Conservation (phyloP, 53 echinoderm and acorn worm species). For the Paracentrotus lividus region DNA sequence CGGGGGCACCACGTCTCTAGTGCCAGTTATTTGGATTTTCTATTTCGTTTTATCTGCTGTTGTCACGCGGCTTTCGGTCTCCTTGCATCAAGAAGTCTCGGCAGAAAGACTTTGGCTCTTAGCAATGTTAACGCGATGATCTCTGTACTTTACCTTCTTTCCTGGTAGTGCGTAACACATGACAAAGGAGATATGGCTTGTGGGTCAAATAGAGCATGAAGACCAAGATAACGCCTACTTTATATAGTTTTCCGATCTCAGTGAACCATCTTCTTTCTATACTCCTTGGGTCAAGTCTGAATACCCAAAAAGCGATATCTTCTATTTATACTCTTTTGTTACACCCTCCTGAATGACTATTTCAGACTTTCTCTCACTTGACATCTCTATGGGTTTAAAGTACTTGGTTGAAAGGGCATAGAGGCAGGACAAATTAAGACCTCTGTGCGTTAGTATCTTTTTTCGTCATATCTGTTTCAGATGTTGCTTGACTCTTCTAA, state of each 20-base stretch:
- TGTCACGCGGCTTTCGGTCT: slow-evolving; percentile 54
- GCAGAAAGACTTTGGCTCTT: slow-evolving; percentile 38
- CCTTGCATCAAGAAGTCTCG: slow-evolving; percentile 55
- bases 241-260: slow-evolving; percentile 41
- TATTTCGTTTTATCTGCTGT: slow-evolving; percentile 55
- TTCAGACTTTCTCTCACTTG: slow-evolving; percentile 46
- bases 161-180: slow-evolving; percentile 59
- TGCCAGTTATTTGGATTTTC: no score
- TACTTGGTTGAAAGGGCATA: slow-evolving; percentile 61
- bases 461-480: slow-evolving; percentile 35
- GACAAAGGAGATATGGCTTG: slow-evolving; percentile 62
- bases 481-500: no score
- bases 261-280: slow-evolving; percentile 40
- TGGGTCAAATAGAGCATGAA: slow-evolving; percentile 52
- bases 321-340: slow-evolving; percentile 50
- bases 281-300: no score
- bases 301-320: slow-evolving; percentile 70
- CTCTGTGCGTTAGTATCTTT: neutral
- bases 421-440: slow-evolving; percentile 58
- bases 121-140: slow-evolving; percentile 51
- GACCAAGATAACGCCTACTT: slow-evolving; percentile 61
- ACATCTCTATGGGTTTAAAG: slow-evolving; percentile 52
- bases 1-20: slow-evolving; percentile 25
- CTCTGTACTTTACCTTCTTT: slow-evolving; percentile 60
- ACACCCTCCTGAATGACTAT: slow-evolving; percentile 66